Conservation (phyloP, 92 coral and sea anemone genomes). For the Pocillopora grandis region DNA sequence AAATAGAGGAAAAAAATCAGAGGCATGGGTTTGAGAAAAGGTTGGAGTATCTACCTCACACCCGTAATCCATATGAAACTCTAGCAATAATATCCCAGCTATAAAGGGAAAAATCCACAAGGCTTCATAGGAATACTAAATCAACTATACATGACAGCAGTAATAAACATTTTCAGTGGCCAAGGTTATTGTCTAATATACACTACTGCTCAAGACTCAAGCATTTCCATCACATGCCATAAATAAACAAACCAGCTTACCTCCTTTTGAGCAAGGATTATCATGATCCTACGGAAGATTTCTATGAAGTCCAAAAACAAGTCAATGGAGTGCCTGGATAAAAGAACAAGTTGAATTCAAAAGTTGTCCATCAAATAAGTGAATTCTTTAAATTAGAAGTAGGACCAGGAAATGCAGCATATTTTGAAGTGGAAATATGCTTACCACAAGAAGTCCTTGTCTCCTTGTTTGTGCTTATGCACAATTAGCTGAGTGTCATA, state of each 20-base stretch:
- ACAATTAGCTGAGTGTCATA: slow-evolving; percentile 99
- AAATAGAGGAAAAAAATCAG: no score
- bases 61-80: no score
- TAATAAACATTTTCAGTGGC: no score
- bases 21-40: no score
- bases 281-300: slow-evolving; percentile 95
- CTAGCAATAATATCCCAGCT: no score
- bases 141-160: no score
- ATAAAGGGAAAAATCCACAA: no score
- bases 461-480: slow-evolving; percentile 85
- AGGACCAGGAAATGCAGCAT: no score
- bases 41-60: no score
- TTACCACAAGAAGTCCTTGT: slow-evolving; percentile 95
- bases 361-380: no score
- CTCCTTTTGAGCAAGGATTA: slow-evolving; percentile 97
- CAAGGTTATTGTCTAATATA: not conserved
- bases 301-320: slow-evolving; percentile 95
- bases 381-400: not conserved
- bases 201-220: not conserved
- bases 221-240: not conserved
- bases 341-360: not conserved
- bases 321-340: slow-evolving; percentile 88
- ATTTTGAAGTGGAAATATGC: not conserved
- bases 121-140: no score
- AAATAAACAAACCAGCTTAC: slow-evolving; percentile 20